Percentiles rank a stretch among this genome's conserved stretches.
phyloP scores from a whole-genome alignment of 2,113 vertebrate genomes.

The Scortum barcoo region DNA sequence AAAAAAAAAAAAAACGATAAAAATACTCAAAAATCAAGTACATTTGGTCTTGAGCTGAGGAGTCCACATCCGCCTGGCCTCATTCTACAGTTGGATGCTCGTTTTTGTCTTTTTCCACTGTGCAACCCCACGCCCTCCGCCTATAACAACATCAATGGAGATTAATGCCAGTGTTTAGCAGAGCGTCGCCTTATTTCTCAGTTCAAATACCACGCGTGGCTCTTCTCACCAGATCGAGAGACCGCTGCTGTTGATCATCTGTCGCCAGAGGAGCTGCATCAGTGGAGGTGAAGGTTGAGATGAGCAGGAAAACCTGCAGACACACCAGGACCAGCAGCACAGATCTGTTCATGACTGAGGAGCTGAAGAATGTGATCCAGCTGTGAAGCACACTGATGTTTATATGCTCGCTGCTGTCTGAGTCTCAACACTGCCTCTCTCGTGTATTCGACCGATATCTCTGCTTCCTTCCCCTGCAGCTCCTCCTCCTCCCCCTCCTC shows the following conservation, averaged over 20 bases:
- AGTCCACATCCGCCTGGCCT: background rate
- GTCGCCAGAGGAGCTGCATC: background rate
- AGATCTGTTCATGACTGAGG: slow-evolving; percentile 54
- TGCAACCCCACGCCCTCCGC: background rate
- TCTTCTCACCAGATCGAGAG: background rate
- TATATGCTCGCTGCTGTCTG: too few species aligned
- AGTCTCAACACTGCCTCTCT: too few species aligned
- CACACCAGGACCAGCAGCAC: slow-evolving; percentile 50
- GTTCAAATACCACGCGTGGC: background rate
- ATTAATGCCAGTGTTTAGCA: background rate
- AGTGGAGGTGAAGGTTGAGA: slow-evolving; percentile 21
- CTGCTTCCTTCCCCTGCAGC: too few species aligned
- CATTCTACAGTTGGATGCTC: accelerated
- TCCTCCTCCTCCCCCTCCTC: too few species aligned
- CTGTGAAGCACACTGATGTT: too few species aligned
- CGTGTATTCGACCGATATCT: too few species aligned
- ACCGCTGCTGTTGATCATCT: background rate
- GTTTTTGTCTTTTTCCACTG: background rate
- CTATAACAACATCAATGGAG: background rate
- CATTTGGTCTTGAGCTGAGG: accelerated
- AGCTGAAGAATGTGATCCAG: too few species aligned
- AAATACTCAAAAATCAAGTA: background rate
- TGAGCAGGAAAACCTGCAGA: slow-evolving; percentile 61
- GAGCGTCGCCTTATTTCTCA: background rate
- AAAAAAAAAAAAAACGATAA: too few species aligned